phyloP scores from a whole-genome alignment of 2,113 vertebrate species.

The Falco punctatus region DNA sequence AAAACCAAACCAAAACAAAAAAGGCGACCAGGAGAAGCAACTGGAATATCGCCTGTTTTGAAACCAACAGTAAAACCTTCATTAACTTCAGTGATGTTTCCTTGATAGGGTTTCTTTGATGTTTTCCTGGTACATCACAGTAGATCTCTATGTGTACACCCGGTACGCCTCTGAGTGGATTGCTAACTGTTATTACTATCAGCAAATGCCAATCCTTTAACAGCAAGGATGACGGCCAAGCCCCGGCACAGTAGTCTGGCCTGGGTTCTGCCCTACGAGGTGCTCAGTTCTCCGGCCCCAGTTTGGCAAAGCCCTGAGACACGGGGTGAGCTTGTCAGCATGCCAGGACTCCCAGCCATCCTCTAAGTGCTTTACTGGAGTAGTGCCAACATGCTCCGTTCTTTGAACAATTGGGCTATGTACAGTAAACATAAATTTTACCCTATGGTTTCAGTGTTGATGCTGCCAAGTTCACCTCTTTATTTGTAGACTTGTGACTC shows the following conservation, averaged over 20 bases:
- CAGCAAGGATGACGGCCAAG: neutral
- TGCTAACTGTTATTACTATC: fast-evolving
- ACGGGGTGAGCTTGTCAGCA: neutral
- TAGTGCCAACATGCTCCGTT: neutral
- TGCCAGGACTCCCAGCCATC: neutral
- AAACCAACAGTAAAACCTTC: neutral
- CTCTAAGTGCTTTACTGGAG: conserved; percentile 51
- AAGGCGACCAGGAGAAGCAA: fast-evolving
- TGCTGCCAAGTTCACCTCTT: neutral
- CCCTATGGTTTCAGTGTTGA: neutral
- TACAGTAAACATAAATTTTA: conserved; percentile 20
- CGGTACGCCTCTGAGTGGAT: neutral
- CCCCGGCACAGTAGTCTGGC: neutral
- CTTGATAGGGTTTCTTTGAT: neutral
- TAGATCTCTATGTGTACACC: too few relatives aligned
- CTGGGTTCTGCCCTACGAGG: neutral
- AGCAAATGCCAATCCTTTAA: neutral
- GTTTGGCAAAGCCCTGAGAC: neutral
- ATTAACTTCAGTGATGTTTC: neutral
- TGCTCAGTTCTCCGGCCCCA: neutral
- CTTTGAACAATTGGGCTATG: neutral
- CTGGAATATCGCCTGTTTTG: neutral
- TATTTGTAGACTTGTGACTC: neutral
- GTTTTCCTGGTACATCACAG: neutral
- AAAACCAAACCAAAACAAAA: neutral